Evolutionary conservation across 2,113 vertebrate genomes (phyloP).

Genomic region (Microcebus tavaratra): DNA sequence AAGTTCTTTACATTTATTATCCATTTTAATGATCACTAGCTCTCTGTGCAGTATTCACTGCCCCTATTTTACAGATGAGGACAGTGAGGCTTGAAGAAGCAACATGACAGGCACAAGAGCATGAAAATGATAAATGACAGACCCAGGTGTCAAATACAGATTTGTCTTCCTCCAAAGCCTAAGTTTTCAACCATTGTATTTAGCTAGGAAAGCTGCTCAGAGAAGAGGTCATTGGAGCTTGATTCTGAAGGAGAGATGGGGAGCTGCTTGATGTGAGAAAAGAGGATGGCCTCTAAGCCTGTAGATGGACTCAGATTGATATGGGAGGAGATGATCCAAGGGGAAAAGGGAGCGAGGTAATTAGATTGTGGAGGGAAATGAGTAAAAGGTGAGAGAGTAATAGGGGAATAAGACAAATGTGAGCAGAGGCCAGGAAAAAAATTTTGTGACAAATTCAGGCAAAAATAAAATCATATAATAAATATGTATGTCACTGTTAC

Average conservation of each 20-base stretch:
- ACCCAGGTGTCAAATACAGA: neutral
- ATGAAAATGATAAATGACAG: neutral
- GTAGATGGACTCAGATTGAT: neutral
- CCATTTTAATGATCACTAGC: neutral
- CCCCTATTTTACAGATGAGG: neutral
- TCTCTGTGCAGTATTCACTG: neutral
- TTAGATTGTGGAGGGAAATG: neutral
- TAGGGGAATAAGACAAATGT: neutral
- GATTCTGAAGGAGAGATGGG: neutral
- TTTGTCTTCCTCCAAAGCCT: neutral
- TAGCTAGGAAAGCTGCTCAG: neutral
- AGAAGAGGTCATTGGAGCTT: neutral
- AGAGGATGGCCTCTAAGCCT: neutral
- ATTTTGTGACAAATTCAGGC: conserved; percentile 50
- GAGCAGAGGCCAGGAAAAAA: neutral
- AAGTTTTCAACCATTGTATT: neutral
- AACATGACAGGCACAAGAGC: neutral
- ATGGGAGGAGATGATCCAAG: neutral
- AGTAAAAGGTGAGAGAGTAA: neutral
- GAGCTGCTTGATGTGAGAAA: neutral
- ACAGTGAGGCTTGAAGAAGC: neutral
- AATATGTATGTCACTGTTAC: conserved; percentile 20
- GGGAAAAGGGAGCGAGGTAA: neutral
- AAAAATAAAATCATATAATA: conserved; percentile 54
- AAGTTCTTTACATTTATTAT: neutral